Conservation (phyloP, 1,140 invertebrate genomes). For the Pseudomyrmex concolor region DNA sequence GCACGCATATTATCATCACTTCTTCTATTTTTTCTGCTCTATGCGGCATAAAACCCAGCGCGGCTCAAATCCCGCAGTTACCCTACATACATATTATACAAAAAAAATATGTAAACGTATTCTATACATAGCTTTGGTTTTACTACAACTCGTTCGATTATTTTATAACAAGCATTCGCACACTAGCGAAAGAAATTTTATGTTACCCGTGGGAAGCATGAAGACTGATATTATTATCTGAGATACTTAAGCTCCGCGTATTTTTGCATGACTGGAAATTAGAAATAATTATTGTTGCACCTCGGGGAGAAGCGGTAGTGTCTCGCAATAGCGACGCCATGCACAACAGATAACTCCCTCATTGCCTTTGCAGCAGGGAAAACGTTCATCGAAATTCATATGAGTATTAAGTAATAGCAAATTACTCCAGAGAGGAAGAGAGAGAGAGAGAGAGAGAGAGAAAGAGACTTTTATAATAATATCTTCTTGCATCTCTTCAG, state of each 20-base stretch:
- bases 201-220: constrained; percentile 65
- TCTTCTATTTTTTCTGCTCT: too few species aligned
- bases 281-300: constrained; percentile 79
- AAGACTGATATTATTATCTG: constrained; percentile 75
- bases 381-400: constrained; percentile 50
- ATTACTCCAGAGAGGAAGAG: constrained; percentile 23
- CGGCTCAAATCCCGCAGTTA: too few species aligned
- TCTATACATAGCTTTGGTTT: neutral
- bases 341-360: constrained; percentile 23
- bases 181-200: constrained; percentile 67
- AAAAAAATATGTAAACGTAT: neutral
- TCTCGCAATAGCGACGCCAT: constrained; percentile 21
- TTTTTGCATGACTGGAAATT: constrained; percentile 80
- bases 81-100: neutral
- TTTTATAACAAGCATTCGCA: constrained; percentile 8
- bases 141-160: constrained; percentile 46
- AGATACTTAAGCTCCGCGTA: constrained; percentile 75
- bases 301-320: constrained; percentile 61
- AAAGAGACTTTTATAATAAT: too few species aligned
- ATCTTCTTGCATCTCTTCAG: too few species aligned
- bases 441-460: constrained; percentile 9
- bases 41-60: too few species aligned
- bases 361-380: constrained; percentile 3
- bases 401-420: constrained; percentile 41
- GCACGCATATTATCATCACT: too few species aligned